Base-by-base conservation (phyloP, 2,797 vertebrate species). In the Hoplostethus atlanticus region DNA sequence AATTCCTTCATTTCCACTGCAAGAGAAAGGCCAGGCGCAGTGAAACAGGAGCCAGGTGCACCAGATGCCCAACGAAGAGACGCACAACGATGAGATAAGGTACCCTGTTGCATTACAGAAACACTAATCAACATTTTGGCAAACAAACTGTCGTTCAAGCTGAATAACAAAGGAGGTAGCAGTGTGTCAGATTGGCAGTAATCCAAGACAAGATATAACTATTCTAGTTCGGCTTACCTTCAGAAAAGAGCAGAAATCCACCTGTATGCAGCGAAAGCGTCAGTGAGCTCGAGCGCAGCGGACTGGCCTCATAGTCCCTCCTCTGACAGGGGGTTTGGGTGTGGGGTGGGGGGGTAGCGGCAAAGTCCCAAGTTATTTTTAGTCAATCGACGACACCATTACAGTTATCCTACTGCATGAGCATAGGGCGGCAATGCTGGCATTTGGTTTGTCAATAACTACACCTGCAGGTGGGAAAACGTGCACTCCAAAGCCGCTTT, bases 281-380 rank as follows among this genome's bases (percentile, higher is more conserved):
- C 73, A 73, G 71, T 52, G 62, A 53, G 65, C 52, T 17, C 63
- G 31, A 53, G 51, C 59, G 6, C 63, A 72, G 67, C 71, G 38
- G 15, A 16, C 72, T 54, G 64, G n/a, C 53, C 68, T 74, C 86
- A 88, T 64, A 15, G 55, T 48, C 65, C 55, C 80, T 55, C 71
- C 48, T 73, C 69, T 56, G 46, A 72, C 65, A 69, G 21, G 21
- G 21, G 21, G 21, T 21, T 21, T 21, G 21, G 21, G 21, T 21
- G 21, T 1, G 21, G 21, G 61, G 25, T 3, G 40, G 3, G 40
- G 10, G 40, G 40, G 21, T 64, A 11, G 28, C 15, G 16, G 25
- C 2, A 81, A 64, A 69, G 56, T 54, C 25, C 65, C 48, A 48
- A 67, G 80, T 83, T 94, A 91, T 92, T 82, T 90, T 83, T 85